Conservation (phyloP, 2,888 invertebrate genomes). For the Spicauda simplicius region DNA sequence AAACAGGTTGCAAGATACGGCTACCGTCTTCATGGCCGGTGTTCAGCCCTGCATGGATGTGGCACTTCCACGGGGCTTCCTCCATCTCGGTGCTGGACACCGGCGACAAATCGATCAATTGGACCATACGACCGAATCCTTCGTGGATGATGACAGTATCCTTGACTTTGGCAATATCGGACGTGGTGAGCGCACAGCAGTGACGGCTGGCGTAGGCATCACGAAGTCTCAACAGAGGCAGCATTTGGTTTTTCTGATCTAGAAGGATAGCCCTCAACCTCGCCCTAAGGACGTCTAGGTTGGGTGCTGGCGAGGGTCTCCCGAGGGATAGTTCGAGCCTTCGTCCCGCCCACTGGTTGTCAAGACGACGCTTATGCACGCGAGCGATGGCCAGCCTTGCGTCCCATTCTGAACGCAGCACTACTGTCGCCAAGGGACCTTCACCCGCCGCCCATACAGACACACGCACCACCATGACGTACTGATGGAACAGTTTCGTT, state of each 20-base stretch:
- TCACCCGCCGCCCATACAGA: conserved; percentile 73
- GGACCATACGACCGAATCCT: conserved; percentile 73
- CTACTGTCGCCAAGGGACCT: conserved; percentile 87
- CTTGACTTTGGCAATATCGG: conserved; percentile 89
- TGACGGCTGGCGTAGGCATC: conserved; percentile 93
- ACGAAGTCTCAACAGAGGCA: conserved; percentile 92
- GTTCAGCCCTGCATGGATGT: conserved; percentile 69
- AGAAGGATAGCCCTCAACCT: conserved; percentile 90
- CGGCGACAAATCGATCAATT: conserved; percentile 68
- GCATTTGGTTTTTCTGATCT: conserved; percentile 89
- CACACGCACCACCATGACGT: conserved; percentile 67
- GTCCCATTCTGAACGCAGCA: conserved; percentile 89
- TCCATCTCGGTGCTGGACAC: conserved; percentile 67
- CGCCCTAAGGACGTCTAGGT: conserved; percentile 86
- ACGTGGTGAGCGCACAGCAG: conserved; percentile 89
- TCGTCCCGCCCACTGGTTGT: conserved; percentile 86
- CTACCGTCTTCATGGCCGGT: conserved; percentile 73
- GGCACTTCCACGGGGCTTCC: conserved; percentile 81
- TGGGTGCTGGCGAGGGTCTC: conserved; percentile 85
- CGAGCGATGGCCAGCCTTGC: conserved; percentile 91
- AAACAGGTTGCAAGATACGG: conserved; percentile 87
- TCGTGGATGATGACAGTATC: conserved; percentile 87
- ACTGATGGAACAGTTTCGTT: conserved; percentile 69
- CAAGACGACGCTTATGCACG: conserved; percentile 92
- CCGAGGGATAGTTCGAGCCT: conserved; percentile 91